Percentiles rank a stretch among this genome's conserved stretches.
Evolutionary conservation across 2,797 vertebrate species (phyloP).

Genomic region (Esox masquinongy): DNA sequence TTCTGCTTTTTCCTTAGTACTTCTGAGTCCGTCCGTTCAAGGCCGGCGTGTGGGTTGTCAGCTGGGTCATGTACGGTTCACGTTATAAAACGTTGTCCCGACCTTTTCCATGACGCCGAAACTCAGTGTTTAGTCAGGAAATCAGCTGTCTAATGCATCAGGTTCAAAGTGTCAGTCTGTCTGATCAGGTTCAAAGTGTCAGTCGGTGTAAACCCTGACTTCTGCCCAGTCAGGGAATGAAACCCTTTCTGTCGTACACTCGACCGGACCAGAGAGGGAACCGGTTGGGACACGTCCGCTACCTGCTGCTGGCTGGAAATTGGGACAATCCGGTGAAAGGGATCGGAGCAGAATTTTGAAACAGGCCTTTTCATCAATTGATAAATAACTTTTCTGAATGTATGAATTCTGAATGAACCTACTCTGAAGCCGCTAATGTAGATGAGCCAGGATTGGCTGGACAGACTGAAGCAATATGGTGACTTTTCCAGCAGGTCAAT

Average conservation of each 20-base stretch:
- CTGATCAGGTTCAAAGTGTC: too few relatives aligned
- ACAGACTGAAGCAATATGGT: not conserved
- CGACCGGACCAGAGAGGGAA: not conserved
- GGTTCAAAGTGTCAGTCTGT: not conserved
- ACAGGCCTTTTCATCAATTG: constrained; percentile 69
- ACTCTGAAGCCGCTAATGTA: not conserved
- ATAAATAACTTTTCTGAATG: constrained; percentile 48
- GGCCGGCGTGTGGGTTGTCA: too few relatives aligned
- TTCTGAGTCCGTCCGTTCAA: too few relatives aligned
- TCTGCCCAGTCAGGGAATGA: constrained; percentile 76
- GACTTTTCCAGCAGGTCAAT: not conserved
- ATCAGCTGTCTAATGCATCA: too few relatives aligned
- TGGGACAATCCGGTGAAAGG: constrained; percentile 46
- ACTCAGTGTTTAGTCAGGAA: too few relatives aligned
- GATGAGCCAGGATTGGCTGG: not conserved
- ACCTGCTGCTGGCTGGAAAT: constrained; percentile 50
- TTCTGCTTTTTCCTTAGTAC: too few relatives aligned
- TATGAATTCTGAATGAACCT: not conserved
- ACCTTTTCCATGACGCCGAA: too few relatives aligned
- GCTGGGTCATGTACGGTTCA: too few relatives aligned
- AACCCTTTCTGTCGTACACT: constrained; percentile 62
- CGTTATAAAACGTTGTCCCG: too few relatives aligned
- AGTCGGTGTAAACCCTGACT: constrained; percentile 50
- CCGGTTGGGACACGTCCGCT: not conserved
- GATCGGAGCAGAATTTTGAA: constrained; percentile 70